Base-by-base conservation (phyloP, 1,140 invertebrate species). In the Asobara japonica region DNA sequence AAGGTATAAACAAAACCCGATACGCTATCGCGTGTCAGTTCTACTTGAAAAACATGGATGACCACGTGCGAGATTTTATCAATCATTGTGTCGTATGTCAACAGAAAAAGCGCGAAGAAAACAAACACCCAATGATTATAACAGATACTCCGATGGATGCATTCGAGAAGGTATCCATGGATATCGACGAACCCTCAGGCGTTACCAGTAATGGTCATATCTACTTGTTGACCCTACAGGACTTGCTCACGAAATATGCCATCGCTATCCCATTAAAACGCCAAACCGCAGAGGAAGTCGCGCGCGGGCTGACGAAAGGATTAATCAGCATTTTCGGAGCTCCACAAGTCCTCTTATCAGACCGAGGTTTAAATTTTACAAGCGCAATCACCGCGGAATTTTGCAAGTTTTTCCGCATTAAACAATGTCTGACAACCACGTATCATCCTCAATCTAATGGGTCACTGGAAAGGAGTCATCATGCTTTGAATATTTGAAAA, bases 331-430 rank as follows among this genome's bases (percentile, higher is more conserved):
- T n/a, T 4, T 41, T 41, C 11, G 36, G 36, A 4, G 36, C 11
- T 3, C 36, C 36, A n/a, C n/a, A n/a, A n/a, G n/a, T n/a, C n/a
- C n/a, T n/a, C n/a, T n/a, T n/a, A n/a, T n/a, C n/a, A n/a, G 83
- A 84, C 62, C 48, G 76, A 67, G 81, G 82, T 22, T 70, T 48
- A 18, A 69, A 74, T 6, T 83, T 82, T 69, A 78, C 76, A 0
- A 48, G 69, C 20, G 8, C 16, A 8, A n/a, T 71, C 1, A 71
- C 48, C 60, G 3, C 20, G 16, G 7, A 30, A 18, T 36, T 71
- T 13, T 36, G 29, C 3, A 76, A 80, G 78, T 31, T 76, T 41
- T 77, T 78, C 36, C 73, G 62, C 69, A 78, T 77, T 27, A 70
- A 76, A 22, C 65, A 77, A 65, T 66, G 74, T 25, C 31, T 73